Evolutionary conservation across 2,888 invertebrate species (phyloP).

Genomic region (Gastracanthus pulcherrimus): DNA sequence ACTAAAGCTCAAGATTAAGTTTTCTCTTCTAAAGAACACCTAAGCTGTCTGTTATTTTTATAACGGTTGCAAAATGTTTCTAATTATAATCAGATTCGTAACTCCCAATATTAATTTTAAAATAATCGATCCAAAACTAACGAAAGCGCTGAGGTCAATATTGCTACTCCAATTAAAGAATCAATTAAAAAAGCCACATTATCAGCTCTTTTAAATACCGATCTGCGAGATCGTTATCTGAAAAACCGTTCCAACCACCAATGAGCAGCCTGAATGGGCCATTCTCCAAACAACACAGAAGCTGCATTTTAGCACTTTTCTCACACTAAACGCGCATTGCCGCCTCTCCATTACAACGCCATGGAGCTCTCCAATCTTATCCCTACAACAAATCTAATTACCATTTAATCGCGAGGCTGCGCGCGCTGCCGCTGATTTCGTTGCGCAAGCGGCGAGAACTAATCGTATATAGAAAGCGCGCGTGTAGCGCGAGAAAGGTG

Average conservation of each 20-base stretch:
- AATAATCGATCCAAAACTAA: too few relatives aligned
- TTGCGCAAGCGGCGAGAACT: slow-evolving; percentile 13
- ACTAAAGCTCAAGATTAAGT: too few relatives aligned
- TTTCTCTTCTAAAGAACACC: too few relatives aligned
- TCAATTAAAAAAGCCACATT: too few relatives aligned
- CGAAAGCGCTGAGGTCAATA: too few relatives aligned
- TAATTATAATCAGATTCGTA: too few relatives aligned
- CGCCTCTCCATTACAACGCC: slow-evolving; percentile 6
- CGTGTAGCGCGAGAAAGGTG: slow-evolving; percentile 10
- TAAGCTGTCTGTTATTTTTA: too few relatives aligned
- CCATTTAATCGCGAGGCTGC: slow-evolving; percentile 47
- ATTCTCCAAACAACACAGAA: not conserved
- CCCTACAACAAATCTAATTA: slow-evolving; percentile 52
- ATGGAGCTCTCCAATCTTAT: slow-evolving; percentile 53
- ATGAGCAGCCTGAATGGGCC: not conserved
- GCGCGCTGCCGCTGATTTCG: slow-evolving; percentile 7
- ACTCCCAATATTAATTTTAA: too few relatives aligned
- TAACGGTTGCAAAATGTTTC: too few relatives aligned
- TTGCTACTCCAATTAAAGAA: too few relatives aligned
- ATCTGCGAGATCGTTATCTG: too few relatives aligned
- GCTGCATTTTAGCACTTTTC: slow-evolving; percentile 39
- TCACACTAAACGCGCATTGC: slow-evolving; percentile 34
- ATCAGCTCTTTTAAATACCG: too few relatives aligned
- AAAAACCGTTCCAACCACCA: slow-evolving; percentile 8
- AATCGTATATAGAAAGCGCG: slow-evolving; percentile 30